Evolutionary conservation across 2,888 invertebrate genomes (phyloP).

Genomic region (Homarus gammarus): DNA sequence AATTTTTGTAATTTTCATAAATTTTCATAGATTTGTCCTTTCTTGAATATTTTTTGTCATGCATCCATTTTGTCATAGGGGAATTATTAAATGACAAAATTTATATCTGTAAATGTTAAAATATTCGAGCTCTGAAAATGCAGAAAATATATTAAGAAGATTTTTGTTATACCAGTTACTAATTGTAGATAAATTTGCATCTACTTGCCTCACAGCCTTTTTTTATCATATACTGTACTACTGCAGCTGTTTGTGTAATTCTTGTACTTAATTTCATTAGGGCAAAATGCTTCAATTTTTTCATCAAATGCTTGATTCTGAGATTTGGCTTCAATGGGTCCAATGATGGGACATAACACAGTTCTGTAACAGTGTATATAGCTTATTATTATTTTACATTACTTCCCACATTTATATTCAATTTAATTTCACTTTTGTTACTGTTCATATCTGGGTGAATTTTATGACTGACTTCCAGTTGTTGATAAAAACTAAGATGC

Average conservation of each 20-base stretch:
- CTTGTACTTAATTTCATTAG: neutral
- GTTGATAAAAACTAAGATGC: neutral
- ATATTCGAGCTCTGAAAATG: constrained; percentile 12
- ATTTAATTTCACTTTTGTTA: neutral
- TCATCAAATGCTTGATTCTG: neutral
- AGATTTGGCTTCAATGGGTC: neutral
- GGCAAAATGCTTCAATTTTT: neutral
- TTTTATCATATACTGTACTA: too few species aligned
- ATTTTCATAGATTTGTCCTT: neutral
- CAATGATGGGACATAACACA: neutral
- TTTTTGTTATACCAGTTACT: neutral
- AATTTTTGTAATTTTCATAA: neutral
- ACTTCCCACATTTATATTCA: neutral
- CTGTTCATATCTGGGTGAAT: neutral
- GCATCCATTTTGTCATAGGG: neutral
- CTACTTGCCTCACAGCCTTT: neutral
- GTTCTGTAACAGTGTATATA: neutral
- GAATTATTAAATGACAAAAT: neutral
- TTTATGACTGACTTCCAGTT: neutral
- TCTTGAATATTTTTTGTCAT: neutral
- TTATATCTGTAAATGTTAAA: neutral
- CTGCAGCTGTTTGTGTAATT: neutral
- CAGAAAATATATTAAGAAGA: neutral
- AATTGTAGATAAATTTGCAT: constrained; percentile 2
- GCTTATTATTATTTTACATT: neutral